A percentile compares a stretch with the other conserved stretches of the same genome.
Evolutionary conservation across 2,888 invertebrate species (phyloP).

Genomic region (Euplexia lucipara): DNA sequence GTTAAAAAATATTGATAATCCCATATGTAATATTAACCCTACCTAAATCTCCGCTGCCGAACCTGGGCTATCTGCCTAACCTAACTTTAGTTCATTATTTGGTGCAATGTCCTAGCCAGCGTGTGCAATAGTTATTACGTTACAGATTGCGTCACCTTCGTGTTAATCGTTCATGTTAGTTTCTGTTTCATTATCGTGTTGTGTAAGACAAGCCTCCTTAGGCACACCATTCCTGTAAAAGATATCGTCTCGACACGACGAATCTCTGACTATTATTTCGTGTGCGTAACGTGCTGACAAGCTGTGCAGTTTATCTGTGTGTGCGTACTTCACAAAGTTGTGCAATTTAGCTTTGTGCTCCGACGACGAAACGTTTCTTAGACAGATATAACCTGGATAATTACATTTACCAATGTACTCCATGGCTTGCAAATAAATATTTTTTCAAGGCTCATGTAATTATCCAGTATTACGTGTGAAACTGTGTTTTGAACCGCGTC

Average conservation of each 20-base stretch:
- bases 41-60: conserved; percentile 89
- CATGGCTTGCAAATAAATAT: conserved; percentile 19
- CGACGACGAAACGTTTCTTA: conserved; percentile 82
- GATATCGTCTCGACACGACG: conserved; percentile 70
- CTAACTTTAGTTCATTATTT: conserved; percentile 75
- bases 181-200: conserved; percentile 75
- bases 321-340: conserved; percentile 86
- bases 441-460: conserved; percentile 73
- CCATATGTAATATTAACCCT: conserved; percentile 71
- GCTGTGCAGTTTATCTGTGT: conserved; percentile 89
- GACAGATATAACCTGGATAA: conserved; percentile 77
- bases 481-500: conserved; percentile 83
- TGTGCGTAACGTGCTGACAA: conserved; percentile 89
- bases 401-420: conserved; percentile 71
- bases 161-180: conserved; percentile 87
- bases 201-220: conserved; percentile 77
- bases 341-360: conserved; percentile 87
- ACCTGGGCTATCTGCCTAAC: conserved; percentile 70
- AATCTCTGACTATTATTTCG: conserved; percentile 80
- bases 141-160: conserved; percentile 80
- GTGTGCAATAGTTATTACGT: conserved; percentile 87
- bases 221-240: conserved; percentile 77
- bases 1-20: conserved; percentile 89
- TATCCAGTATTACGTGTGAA: conserved; percentile 78
- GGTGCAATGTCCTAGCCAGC: conserved; percentile 84